Evolutionary conservation across 2,113 vertebrate species (phyloP), one percentile per base, ranked within the genome.

Genomic region (Hucho hucho): DNA sequence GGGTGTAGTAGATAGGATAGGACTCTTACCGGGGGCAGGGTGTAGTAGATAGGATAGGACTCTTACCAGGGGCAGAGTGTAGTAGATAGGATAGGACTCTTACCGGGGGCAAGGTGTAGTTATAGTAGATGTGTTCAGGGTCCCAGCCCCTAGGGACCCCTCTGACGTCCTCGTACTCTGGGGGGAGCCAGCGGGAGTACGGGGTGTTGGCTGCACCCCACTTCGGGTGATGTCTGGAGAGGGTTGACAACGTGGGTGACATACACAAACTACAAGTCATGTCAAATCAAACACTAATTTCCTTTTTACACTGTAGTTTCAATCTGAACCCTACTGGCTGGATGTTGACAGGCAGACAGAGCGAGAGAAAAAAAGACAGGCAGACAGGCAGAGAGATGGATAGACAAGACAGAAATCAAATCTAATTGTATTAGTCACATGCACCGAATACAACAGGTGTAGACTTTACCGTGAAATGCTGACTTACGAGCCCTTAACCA

Each of bases 201-300:
- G 92, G 90, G 46, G 87, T 92, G 80, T 94, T 93, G 25, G 93
- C 90, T 28, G 94, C 89, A 0, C 94, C 94, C 90, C 92, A 90
- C 53, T 75, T 85, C 26, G 93, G 89, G 72, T 92, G 79, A 61
- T 89, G 75, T 83, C 93, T 94, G 74, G 26, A 77, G 14, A 70
- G 29, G 22, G n/a, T 25, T 13, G 7, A 22, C 37, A 70, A 65
- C 12, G 22, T 43, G 11, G 13, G 61, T 29, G 6, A 25, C n/a
- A 68, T 9, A 64, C 22, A 24, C 32, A 25, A 65, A 75, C 18
- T 5, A 22, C 6, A 13, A 73, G 7, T 64, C 22, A 68, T 12
- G 2, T 24, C 24, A 4, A 32, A 69, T 24, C 3, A 69, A 69
- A 47, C 37, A n/a, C 13, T 18, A 1, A 67, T 28, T 11, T 9